Percentiles rank a stretch among this genome's conserved stretches.
phyloP scores from a whole-genome alignment of 2,797 vertebrate species.

The Schizopygopsis pylzovi region DNA sequence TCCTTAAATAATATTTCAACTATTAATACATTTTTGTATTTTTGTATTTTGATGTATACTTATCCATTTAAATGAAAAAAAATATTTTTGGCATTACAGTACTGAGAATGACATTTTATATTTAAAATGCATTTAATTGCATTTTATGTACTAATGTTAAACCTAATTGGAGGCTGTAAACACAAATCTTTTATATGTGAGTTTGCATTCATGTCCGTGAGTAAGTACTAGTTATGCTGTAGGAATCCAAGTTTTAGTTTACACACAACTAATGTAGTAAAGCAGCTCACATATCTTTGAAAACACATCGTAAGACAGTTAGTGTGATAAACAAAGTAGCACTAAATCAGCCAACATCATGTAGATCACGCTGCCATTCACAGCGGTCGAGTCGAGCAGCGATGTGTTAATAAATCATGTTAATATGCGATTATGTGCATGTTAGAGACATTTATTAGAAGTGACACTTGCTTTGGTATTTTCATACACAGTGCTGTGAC shows the following conservation, averaged over 20 bases:
- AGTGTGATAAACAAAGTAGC: constrained; percentile 3
- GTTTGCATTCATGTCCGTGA: neutral
- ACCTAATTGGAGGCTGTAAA: neutral
- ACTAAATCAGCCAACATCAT: neutral
- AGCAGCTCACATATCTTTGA: neutral
- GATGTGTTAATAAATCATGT: too few relatives aligned
- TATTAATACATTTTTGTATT: neutral
- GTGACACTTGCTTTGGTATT: neutral
- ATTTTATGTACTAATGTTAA: neutral
- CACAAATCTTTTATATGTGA: neutral
- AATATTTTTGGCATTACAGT: neutral
- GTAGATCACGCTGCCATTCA: neutral
- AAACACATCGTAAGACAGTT: neutral
- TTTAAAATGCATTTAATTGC: neutral
- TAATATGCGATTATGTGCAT: neutral
- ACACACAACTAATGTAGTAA: neutral
- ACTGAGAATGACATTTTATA: neutral
- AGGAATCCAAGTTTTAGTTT: neutral
- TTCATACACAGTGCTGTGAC: neutral
- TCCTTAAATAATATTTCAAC: neutral
- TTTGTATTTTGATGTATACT: neutral
- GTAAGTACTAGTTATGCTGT: neutral
- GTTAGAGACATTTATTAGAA: neutral
- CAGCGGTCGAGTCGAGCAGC: neutral
- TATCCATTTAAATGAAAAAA: neutral